A percentile compares a stretch with the other conserved stretches of the same genome.
phyloP scores from a whole-genome alignment of 2,888 invertebrate species.

The Leptopilina drosophilae region DNA sequence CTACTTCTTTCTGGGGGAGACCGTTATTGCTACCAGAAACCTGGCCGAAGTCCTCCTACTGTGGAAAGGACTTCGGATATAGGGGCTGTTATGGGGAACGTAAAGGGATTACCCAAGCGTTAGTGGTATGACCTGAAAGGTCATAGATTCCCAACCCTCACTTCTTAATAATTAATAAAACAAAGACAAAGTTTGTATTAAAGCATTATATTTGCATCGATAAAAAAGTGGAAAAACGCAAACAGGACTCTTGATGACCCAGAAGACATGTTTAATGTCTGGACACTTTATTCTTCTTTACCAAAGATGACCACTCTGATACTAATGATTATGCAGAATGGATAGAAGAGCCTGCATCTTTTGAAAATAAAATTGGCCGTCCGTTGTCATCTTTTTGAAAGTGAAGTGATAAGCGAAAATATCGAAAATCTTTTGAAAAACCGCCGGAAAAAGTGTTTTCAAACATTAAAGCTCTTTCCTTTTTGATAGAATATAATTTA shows the following conservation, averaged over 20 bases:
- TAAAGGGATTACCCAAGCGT: too few species aligned
- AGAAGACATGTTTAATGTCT: background rate
- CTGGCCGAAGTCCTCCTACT: too few species aligned
- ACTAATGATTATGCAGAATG: background rate
- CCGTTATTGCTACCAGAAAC: too few species aligned
- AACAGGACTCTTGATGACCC: background rate
- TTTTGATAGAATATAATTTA: slow-evolving; percentile 44
- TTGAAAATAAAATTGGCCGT: background rate
- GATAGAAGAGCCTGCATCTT: background rate
- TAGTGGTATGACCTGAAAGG: too few species aligned
- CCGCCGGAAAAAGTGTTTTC: slow-evolving; percentile 36
- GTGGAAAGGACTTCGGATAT: too few species aligned
- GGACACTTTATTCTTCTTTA: background rate
- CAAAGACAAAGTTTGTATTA: background rate
- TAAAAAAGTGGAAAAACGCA: background rate
- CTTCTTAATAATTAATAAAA: too few species aligned
- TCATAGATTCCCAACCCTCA: too few species aligned
- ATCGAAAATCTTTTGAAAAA: slow-evolving; percentile 15
- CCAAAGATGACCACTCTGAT: background rate
- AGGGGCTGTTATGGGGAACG: too few species aligned
- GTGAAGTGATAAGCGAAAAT: slow-evolving; percentile 40
- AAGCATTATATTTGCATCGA: background rate
- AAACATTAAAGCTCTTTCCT: slow-evolving; percentile 42
- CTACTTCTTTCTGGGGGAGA: too few species aligned
- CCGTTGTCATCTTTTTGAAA: background rate